phyloP scores from a whole-genome alignment of 2,797 vertebrate species.

The Aldrovandia affinis region DNA sequence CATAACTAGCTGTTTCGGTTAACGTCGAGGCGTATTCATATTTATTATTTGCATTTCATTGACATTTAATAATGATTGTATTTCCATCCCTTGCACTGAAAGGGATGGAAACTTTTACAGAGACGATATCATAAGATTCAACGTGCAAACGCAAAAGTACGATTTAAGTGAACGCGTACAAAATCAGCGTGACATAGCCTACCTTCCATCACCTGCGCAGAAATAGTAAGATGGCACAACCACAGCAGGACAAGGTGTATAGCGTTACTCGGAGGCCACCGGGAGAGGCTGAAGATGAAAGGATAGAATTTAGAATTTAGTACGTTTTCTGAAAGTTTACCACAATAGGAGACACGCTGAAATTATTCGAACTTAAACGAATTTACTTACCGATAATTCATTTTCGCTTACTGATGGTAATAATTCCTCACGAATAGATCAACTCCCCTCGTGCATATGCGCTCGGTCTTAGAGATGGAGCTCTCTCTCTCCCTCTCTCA shows the following conservation, averaged over 20 bases:
- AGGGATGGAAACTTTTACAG: not conserved
- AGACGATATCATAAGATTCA: not conserved
- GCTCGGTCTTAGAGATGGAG: slow-evolving; percentile 48
- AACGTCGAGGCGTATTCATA: too few species aligned
- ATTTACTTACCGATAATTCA: slow-evolving; percentile 65
- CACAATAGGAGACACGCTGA: not conserved
- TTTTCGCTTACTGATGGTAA: slow-evolving; percentile 45
- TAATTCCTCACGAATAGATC: slow-evolving; percentile 51
- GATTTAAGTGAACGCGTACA: too few species aligned
- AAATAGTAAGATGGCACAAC: slow-evolving; percentile 53
- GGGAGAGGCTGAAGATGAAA: slow-evolving; percentile 48
- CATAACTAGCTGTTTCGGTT: too few species aligned
- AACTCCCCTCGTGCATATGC: slow-evolving; percentile 41
- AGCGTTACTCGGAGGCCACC: slow-evolving; percentile 57
- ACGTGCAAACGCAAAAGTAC: not conserved
- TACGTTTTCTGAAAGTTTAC: not conserved
- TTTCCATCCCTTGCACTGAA: not conserved
- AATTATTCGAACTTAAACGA: not conserved
- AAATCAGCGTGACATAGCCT: slow-evolving; percentile 40
- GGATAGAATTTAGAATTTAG: not conserved
- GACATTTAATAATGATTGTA: not conserved
- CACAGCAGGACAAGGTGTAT: slow-evolving; percentile 57
- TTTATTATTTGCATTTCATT: not conserved
- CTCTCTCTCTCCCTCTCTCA: not conserved
- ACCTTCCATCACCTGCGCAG: slow-evolving; percentile 67